Evolutionary conservation across 1,140 invertebrate genomes (phyloP), one percentile per base, ranked within the genome.

Genomic region (Contarinia nasturtii): DNA sequence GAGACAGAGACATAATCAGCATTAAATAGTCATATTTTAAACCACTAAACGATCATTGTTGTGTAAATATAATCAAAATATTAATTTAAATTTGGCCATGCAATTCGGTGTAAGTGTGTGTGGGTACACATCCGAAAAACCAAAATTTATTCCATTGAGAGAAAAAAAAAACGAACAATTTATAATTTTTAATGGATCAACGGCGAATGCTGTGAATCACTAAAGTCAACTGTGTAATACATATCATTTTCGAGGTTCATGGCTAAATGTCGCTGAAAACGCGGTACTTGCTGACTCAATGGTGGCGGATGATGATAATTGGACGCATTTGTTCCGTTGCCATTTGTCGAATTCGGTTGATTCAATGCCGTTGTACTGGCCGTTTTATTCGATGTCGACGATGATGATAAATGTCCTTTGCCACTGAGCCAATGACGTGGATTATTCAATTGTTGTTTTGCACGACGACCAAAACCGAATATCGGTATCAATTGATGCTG

Each of bases 161-260:
- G 14, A 19, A 19, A 47, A 20, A 37, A 45, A n/a, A 50, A 37
- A 22, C 33, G 42, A 44, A 19, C 19, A 27, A n/a, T 19, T 46
- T 19, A 27, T 27, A 27, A 27, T 33, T 8, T 11, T 68, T 73
- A 79, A 70, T 78, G 76, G 54, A 79, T 79, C 52, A 79, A 67
- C 7, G 77, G 77, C 18, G 75, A 77, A 55, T 71, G 75, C 60
- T 78, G 77, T 53, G 74, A 77, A 63, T 79, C 76, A 57, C 75
- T 77, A 65, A 79, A 77, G 62, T 79, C 77, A 50, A 79, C 67
- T 22, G 76, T 77, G 65, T 77, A 79, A 62, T 78, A 79, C 74
- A 79, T 76, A 50, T 79, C 77, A 27, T 74, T 63, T 54, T 63
- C 61, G 33, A 63, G 52, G 51, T 61, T 69, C 56, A 73, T 73